Conservation (phyloP, 2,797 vertebrate genomes). For the Cichlasoma orientale region DNA sequence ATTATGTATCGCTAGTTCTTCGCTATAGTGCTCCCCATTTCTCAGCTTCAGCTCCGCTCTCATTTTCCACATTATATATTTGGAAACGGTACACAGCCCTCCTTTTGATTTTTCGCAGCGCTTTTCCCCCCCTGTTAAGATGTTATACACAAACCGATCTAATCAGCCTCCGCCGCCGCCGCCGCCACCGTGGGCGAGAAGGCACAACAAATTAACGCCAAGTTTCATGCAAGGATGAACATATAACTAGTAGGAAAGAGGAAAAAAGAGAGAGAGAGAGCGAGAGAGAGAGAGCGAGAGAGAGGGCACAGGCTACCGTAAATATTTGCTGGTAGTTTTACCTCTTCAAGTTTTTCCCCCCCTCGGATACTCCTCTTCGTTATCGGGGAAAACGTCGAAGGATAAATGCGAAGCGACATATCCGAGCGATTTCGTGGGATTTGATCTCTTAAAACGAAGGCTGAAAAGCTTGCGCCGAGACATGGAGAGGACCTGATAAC, state of each 20-base stretch:
- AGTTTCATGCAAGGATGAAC: conserved; percentile 71
- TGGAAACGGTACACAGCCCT: neutral
- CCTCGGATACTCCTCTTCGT: conserved; percentile 78
- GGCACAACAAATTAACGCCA: conserved; percentile 60
- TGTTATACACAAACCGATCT: conserved; percentile 8
- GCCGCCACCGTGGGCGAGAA: conserved; percentile 34
- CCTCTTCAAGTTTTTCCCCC: conserved; percentile 82
- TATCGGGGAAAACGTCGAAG: conserved; percentile 71
- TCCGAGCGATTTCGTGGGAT: conserved; percentile 72
- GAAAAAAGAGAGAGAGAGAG: neutral
- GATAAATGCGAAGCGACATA: conserved; percentile 71
- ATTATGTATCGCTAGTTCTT: conserved; percentile 67
- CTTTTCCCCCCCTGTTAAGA: neutral
- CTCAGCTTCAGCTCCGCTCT: conserved; percentile 48
- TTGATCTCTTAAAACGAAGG: conserved; percentile 77
- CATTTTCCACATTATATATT: conserved; percentile 26
- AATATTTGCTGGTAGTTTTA: conserved; percentile 81
- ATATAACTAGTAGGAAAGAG: conserved; percentile 46
- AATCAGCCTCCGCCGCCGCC: conserved; percentile 15
- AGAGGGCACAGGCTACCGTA: conserved; percentile 56
- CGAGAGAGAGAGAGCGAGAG: neutral
- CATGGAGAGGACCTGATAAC: conserved; percentile 90
- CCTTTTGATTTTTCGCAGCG: neutral
- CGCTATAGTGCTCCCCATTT: conserved; percentile 51
- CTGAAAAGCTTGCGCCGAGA: conserved; percentile 80